These are phyloP conservation scores for Psittacus erithacus DNA, from an alignment of 2,113 vertebrate species.

Conservation along the genomic window DNA sequence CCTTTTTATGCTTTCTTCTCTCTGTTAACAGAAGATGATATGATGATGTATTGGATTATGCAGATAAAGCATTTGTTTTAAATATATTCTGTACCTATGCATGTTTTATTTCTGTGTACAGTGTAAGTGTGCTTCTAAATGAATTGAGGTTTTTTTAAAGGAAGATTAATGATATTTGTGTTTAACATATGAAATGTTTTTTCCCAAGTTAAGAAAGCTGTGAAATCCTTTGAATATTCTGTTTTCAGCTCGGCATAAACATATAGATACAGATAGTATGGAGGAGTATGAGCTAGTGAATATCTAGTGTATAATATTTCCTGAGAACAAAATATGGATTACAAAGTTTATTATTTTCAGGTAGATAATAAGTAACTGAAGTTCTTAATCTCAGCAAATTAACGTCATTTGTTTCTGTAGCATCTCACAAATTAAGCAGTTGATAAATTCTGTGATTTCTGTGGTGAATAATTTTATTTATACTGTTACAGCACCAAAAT, in stretches of 20 bases:
- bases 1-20: not conserved
- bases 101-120: not conserved
- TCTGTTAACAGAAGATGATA: not conserved
- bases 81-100: not conserved
- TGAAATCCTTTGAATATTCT: not conserved
- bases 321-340: not conserved
- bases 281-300: not conserved
- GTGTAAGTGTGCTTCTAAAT: not conserved
- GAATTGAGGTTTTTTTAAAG: not conserved
- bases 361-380: not conserved
- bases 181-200: not conserved
- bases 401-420: not conserved
- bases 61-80: not conserved
- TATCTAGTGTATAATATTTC: not conserved
- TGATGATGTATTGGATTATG: not conserved
- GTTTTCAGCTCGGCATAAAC: not conserved
- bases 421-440: not conserved
- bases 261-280: not conserved
- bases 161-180: not conserved
- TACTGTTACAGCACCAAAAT: not conserved
- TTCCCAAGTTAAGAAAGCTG: not conserved
- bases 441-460: not conserved
- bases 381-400: not conserved
- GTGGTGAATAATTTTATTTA: not conserved
- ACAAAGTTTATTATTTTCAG: not conserved